phyloP scores from a whole-genome alignment of 2,113 vertebrate species.

The Gambusia holbrooki region DNA sequence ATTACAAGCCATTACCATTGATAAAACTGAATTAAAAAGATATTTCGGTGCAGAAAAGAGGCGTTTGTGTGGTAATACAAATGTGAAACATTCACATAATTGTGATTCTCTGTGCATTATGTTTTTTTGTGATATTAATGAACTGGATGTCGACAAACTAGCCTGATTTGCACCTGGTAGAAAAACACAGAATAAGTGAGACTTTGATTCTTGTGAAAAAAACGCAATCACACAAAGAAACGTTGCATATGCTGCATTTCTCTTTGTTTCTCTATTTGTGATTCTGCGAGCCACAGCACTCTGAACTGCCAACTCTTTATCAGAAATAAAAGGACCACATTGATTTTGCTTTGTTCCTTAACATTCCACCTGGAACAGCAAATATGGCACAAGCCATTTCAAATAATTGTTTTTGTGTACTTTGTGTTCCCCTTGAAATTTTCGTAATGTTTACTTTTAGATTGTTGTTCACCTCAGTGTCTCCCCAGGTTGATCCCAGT shows the following conservation, averaged over 20 bases:
- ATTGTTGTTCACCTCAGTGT: neutral
- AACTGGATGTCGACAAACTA: neutral
- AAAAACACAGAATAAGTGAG: neutral
- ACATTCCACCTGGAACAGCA: neutral
- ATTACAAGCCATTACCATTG: neutral
- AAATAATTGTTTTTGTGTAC: neutral
- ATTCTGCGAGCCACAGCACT: neutral
- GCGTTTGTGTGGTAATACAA: neutral
- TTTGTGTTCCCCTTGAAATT: neutral
- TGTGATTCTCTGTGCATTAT: no score
- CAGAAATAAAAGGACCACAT: neutral
- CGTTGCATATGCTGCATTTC: neutral
- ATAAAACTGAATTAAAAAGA: neutral
- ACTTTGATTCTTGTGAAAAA: neutral
- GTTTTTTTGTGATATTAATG: neutral
- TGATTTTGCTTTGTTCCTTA: neutral
- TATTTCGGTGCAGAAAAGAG: neutral
- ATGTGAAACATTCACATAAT: no score
- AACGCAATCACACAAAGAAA: neutral
- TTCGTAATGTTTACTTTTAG: neutral
- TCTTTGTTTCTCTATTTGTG: conserved; percentile 1
- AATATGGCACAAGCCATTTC: neutral
- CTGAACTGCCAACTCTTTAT: neutral
- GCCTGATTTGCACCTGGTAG: neutral
- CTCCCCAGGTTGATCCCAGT: neutral